Base-by-base conservation (phyloP, 2,797 vertebrate species). In the Austrolebias charrua region DNA sequence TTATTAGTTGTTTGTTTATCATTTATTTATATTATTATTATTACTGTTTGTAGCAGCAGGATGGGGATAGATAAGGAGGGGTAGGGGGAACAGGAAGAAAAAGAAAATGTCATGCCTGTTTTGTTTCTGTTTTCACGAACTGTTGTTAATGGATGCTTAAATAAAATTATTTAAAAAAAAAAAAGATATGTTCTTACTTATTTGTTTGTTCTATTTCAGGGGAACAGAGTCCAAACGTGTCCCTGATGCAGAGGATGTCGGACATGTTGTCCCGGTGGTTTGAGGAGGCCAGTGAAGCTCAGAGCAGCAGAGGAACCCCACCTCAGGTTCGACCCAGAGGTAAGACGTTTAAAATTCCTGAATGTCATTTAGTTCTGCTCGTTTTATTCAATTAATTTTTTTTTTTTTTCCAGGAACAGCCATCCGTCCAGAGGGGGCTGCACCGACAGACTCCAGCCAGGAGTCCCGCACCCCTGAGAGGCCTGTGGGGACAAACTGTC, bases 241-340 rank as follows among this genome's bases (percentile, higher is more conserved):
- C 96, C 42, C 81, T 99, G 88, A 99, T 99, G 98, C 98, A 99
- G 95, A 95, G 98, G 84, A 99, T 99, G 98, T 99, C 98, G 0
- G 97, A 99, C 83, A 98, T 99, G 96, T 86, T 99, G 75, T 99
- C 97, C 12, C 92, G 98, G 44, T 99, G 98, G 98, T 99, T 99
- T 74, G 97, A 99, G 87, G 98, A 99, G 88, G 97, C 98, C 79
- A 99, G 96, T 19, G 97, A 98, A 79, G 95, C 96, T 44, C 97
- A 98, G 84, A 94, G 92, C 91, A 95, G 88, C 83, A 92, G 97
- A 84, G 86, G 95, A 62, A 92, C 94, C 40, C 93, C 95, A 40
- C 94, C 94, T 69, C 93, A 95, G 79, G 83, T 94, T 1, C 91
- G 94, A n/a, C 91, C 95, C 67, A 90, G 95, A 95, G 96, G 96